These are phyloP conservation scores for Papilio polyxenes DNA, from an alignment of 1,140 invertebrate genomes.

Conservation along the genomic window DNA sequence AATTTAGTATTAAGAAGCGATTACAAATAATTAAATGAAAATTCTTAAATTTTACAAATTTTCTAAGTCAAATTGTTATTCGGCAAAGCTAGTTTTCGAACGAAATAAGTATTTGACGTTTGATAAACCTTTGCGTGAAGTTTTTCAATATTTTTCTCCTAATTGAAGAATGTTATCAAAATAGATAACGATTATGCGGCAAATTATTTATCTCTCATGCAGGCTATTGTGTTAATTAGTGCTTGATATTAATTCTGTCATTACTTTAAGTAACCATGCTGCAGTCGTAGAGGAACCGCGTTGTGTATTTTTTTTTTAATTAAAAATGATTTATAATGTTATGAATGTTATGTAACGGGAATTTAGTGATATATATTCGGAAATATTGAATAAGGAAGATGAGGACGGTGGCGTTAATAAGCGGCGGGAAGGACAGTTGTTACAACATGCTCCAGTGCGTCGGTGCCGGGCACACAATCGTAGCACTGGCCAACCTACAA, in stretches of 20 bases:
- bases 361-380: constrained; percentile 55
- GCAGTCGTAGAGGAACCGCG: constrained; percentile 59
- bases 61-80: neutral
- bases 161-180: constrained; percentile 71
- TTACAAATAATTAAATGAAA: neutral
- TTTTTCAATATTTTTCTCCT: constrained; percentile 61
- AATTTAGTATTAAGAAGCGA: neutral
- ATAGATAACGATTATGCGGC: constrained; percentile 69
- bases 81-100: neutral
- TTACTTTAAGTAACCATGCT: constrained; percentile 52
- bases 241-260: constrained; percentile 27
- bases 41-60: neutral
- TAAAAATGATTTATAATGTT: constrained; percentile 66
- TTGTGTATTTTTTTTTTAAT: constrained; percentile 61
- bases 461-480: constrained; percentile 96
- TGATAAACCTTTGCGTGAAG: constrained; percentile 43
- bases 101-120: constrained; percentile 44
- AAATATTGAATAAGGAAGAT: constrained; percentile 81
- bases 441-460: constrained; percentile 99
- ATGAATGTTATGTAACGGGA: constrained; percentile 77
- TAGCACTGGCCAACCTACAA: constrained; percentile 97
- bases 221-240: constrained; percentile 43
- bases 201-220: constrained; percentile 47
- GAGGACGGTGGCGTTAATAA: constrained; percentile 94
- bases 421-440: constrained; percentile 99